A percentile compares a stretch with the other conserved stretches of the same genome.
These are phyloP conservation scores for Lepus americanus DNA, from an alignment of 2,113 vertebrate species.

Conservation along the genomic window DNA sequence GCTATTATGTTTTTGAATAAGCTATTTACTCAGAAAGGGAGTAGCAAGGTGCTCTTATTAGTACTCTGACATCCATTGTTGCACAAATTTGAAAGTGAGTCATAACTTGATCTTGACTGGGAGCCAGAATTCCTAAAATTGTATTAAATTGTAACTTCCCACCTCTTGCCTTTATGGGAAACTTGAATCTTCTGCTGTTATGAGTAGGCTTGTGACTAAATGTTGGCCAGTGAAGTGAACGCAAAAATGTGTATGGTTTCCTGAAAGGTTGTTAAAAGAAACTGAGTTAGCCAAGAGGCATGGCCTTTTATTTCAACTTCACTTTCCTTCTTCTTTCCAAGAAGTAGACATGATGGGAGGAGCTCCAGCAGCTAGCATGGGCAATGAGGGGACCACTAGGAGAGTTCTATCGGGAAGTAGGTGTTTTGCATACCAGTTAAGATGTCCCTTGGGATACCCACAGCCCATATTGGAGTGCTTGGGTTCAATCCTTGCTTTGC, in stretches of 20 bases:
- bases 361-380: background rate
- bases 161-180: background rate
- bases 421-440: too few relatives aligned
- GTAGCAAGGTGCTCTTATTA: background rate
- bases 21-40: background rate
- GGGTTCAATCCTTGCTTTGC: too few relatives aligned
- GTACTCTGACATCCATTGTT: background rate
- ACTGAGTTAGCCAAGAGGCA: background rate
- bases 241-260: background rate
- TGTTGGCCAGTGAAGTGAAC: background rate
- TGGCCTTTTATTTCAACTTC: background rate
- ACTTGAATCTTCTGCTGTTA: background rate
- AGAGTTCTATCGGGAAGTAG: too few relatives aligned
- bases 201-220: background rate
- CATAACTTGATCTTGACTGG: background rate
- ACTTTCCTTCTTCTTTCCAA: background rate
- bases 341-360: background rate
- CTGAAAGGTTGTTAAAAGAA: background rate
- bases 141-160: background rate
- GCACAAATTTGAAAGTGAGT: background rate
- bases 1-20: background rate
- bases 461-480: too few relatives aligned
- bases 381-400: background rate
- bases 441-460: too few relatives aligned
- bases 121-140: constrained; percentile 18